Evolutionary conservation across 1,140 invertebrate species (phyloP), one percentile per base, ranked within the genome.

Genomic region (Papilio xuthus): DNA sequence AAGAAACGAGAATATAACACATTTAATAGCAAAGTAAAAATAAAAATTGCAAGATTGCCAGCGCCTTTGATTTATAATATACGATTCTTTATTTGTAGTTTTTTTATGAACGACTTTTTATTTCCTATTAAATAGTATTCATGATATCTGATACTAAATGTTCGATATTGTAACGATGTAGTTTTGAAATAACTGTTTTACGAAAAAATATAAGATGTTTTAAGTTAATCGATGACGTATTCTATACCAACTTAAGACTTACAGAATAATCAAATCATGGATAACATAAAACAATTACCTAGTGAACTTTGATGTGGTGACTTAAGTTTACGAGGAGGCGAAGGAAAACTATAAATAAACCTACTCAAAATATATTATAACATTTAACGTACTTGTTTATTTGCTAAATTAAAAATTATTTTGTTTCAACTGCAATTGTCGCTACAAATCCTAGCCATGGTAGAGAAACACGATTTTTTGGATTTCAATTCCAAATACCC

Each of bases 401-500:
- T 20, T 56, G 53, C 53, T 56, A 6, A 53, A 53, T 53, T 63
- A 28, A 63, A 67, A 28, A 15, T 26, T 2, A 28, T 18, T 67
- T 28, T 67, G 26, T 67, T 67, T 67, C 60, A 32, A 32, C 3
- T 15, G 26, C 1, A 67, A 67, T 67, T 67, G 26, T 67, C 60
- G 60, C 26, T 67, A 67, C 23, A 67, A 67, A 67, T 67, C 26
- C 26, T 28, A 67, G 26, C 13, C 13, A 32, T 28, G 60, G 60
- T 67, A 67, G 23, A 15, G 60, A 28, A 67, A 67, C 60, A 67
- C 26, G 26, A 15, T 67, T 67, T 60, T 67, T 67, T 67, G 15
- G 56, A 60, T 60, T 67, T 67, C 60, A 67, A 67, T 67, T 67
- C 60, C 60, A 28, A 26, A 63, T 63, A 63, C 60, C 60, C 60